phyloP scores from a whole-genome alignment of 2,797 vertebrate species.

The Pseudomugil tenellus region DNA sequence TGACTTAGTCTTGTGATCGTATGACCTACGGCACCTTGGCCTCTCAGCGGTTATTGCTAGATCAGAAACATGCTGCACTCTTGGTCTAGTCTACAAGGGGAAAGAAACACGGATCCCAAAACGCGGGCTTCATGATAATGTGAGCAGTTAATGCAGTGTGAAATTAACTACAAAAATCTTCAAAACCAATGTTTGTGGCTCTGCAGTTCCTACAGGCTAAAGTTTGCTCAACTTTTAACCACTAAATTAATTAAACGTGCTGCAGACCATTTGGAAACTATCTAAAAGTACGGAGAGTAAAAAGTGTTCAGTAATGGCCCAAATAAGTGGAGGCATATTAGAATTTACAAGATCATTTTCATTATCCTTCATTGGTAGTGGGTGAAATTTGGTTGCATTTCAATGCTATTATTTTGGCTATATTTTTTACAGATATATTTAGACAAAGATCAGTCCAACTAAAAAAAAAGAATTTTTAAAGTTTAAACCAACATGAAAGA shows the following conservation, averaged over 20 bases:
- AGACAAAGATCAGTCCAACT: background rate
- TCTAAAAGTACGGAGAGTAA: background rate
- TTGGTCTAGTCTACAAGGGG: slow-evolving; percentile 23
- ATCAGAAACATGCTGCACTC: slow-evolving; percentile 87
- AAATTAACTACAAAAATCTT: background rate
- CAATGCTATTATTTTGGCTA: slow-evolving; percentile 2
- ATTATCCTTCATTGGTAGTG: background rate
- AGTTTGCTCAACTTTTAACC: slow-evolving; percentile 4
- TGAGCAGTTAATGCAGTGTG: background rate
- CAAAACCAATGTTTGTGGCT: background rate
- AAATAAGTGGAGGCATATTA: slow-evolving; percentile 4
- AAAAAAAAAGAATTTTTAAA: background rate
- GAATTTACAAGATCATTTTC: slow-evolving; percentile 11
- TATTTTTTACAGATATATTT: background rate
- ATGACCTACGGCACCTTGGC: slow-evolving; percentile 88
- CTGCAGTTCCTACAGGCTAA: background rate
- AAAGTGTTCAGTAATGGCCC: slow-evolving; percentile 6
- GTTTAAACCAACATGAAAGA: background rate
- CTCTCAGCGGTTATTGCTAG: slow-evolving; percentile 83
- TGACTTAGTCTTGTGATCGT: slow-evolving; percentile 89
- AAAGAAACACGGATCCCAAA: slow-evolving; percentile 23
- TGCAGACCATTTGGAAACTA: slow-evolving; percentile 33
- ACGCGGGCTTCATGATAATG: background rate
- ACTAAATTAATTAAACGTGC: slow-evolving; percentile 2
- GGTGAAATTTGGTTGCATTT: slow-evolving; percentile 11